A percentile compares a stretch with the other conserved stretches of the same genome.
Evolutionary conservation across 2,797 vertebrate species (phyloP).

Genomic region (Cirrhinus mrigala): DNA sequence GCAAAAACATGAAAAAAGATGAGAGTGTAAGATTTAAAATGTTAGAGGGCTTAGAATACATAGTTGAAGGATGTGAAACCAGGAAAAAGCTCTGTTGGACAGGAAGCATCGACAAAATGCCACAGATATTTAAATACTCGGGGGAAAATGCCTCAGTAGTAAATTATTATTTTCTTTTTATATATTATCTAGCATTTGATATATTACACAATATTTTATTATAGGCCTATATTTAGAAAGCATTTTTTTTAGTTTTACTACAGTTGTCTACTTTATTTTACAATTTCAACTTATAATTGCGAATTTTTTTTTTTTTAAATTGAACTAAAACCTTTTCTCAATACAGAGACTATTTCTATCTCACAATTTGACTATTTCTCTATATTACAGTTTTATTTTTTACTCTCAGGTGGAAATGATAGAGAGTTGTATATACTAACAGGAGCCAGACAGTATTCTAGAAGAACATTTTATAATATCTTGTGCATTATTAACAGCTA

Average conservation of each 20-base stretch:
- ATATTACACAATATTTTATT: not conserved
- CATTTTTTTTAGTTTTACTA: not conserved
- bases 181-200: not conserved
- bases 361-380: not conserved
- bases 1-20: slow-evolving; percentile 33
- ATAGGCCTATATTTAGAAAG: not conserved
- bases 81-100: slow-evolving; percentile 17
- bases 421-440: not conserved
- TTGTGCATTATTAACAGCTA: not conserved
- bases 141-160: not conserved
- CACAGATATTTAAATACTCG: not conserved
- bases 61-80: slow-evolving; percentile 22
- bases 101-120: slow-evolving; percentile 1
- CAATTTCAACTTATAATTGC: not conserved
- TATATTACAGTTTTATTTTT: not conserved
- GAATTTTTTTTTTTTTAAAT: too few species aligned
- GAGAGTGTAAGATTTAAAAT: slow-evolving; percentile 8
- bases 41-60: slow-evolving; percentile 12
- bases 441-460: not conserved
- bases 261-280: not conserved
- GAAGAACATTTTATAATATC: not conserved
- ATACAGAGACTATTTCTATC: not conserved
- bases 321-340: not conserved
- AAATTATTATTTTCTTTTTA: not conserved
- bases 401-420: not conserved